Conservation (phyloP, 1,140 invertebrate genomes). For the Drosophila pectinifera region DNA sequence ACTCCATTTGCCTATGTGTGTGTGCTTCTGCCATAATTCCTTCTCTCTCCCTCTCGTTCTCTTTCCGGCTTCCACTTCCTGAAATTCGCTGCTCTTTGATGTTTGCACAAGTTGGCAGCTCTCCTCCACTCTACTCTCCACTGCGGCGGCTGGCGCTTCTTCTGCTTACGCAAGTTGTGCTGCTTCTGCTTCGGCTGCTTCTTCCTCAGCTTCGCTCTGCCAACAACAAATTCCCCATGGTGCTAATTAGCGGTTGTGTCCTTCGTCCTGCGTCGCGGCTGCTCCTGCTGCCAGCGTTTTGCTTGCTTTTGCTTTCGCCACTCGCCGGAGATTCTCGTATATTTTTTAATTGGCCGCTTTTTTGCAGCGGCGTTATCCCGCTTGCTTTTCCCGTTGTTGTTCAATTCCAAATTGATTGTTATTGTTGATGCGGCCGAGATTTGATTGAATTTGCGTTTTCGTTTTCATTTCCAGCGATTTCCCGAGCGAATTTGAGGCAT, state of each 20-base stretch:
- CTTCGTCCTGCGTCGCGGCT: constrained; percentile 53
- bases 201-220: constrained; percentile 49
- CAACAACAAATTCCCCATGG: constrained; percentile 80
- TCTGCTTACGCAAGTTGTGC: constrained; percentile 71
- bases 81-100: constrained; percentile 66
- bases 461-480: constrained; percentile 3
- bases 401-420: constrained; percentile 30
- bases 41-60: not conserved
- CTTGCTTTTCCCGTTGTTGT: constrained; percentile 12
- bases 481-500: not conserved
- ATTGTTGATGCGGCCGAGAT: constrained; percentile 12
- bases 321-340: constrained; percentile 48
- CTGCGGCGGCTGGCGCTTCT: constrained; percentile 29
- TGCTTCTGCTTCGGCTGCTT: constrained; percentile 29
- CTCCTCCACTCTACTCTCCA: not conserved
- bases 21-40: constrained; percentile 36
- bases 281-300: constrained; percentile 24
- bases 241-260: constrained; percentile 79
- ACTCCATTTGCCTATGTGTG: constrained; percentile 33
- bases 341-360: constrained; percentile 77
- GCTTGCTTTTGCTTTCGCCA: constrained; percentile 28
- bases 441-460: constrained; percentile 38
- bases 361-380: constrained; percentile 13
- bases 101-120: constrained; percentile 73
- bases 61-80: constrained; percentile 8